Evolutionary conservation across 2,113 vertebrate genomes (phyloP).

Genomic region (Conger conger): DNA sequence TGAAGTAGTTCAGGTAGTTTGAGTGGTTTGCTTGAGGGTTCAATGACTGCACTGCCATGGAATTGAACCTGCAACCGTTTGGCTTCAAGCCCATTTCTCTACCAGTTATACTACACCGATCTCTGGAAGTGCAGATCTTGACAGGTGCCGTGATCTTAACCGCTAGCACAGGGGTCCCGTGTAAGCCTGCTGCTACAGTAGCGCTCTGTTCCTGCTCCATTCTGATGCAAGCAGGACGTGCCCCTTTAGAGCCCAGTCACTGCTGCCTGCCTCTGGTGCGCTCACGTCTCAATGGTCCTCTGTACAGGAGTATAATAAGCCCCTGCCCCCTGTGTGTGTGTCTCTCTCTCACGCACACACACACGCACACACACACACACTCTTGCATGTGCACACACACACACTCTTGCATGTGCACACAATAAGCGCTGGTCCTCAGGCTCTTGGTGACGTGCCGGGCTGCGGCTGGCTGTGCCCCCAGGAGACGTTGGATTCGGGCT

Average conservation of each 20-base stretch:
- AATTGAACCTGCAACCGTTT: too few species aligned
- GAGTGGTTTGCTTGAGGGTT: too few species aligned
- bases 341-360: neutral
- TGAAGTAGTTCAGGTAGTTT: too few species aligned
- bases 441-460: conserved; percentile 52
- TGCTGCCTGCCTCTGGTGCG: conserved; percentile 32
- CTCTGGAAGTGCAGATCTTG: neutral
- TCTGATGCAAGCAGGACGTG: conserved; percentile 46
- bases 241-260: conserved; percentile 50
- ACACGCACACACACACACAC: conserved; percentile 36
- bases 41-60: too few species aligned
- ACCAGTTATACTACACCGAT: too few species aligned
- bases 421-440: conserved; percentile 51
- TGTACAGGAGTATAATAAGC: conserved; percentile 59
- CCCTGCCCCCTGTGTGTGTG: conserved; percentile 42
- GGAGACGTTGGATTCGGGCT: conserved; percentile 39
- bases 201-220: conserved; percentile 16
- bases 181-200: conserved; percentile 46
- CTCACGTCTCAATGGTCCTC: conserved; percentile 61
- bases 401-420: conserved; percentile 31
- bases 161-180: neutral
- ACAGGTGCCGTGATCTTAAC: conserved; percentile 37
- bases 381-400: conserved; percentile 35
- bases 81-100: too few species aligned
- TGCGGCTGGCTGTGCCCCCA: conserved; percentile 35